Evolutionary conservation across 2,797 vertebrate genomes (phyloP).

Genomic region (Karalla daura): DNA sequence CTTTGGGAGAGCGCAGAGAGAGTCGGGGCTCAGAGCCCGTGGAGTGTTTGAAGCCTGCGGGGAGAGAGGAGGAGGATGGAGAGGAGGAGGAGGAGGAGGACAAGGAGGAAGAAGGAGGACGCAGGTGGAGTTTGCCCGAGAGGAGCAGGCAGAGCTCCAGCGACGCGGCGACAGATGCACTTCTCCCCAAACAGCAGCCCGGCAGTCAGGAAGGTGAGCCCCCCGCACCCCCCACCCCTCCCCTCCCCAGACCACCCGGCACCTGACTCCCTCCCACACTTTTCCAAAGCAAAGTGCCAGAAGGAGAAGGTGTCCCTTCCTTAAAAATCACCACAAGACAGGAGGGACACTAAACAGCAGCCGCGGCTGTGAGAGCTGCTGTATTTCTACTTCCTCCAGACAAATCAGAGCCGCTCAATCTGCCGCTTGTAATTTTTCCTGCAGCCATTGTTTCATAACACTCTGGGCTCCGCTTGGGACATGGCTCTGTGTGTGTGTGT

Average conservation of each 20-base stretch:
- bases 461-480: conserved; percentile 14
- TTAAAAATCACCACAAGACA: no score
- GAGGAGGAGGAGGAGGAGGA: conserved; percentile 15
- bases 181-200: conserved; percentile 44
- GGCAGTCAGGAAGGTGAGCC: conserved; percentile 75
- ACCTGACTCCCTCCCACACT: no score
- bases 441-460: conserved; percentile 9
- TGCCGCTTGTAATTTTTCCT: neutral
- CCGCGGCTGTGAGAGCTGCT: no score
- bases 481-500: conserved; percentile 20
- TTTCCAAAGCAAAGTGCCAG: no score
- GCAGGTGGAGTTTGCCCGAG: conserved; percentile 35
- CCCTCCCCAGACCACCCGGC: no score
- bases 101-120: conserved; percentile 9
- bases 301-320: no score
- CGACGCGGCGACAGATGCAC: conserved; percentile 50
- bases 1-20: conserved; percentile 79
- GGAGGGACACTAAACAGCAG: no score
- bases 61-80: conserved; percentile 58
- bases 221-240: no score
- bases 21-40: conserved; percentile 74
- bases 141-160: conserved; percentile 22
- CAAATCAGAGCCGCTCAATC: neutral
- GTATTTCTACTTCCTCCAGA: neutral
- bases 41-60: conserved; percentile 69